Percentiles rank a stretch among this genome's conserved stretches.
phyloP scores from a whole-genome alignment of 2,888 invertebrate genomes.

The Chloroclystis v-ata region DNA sequence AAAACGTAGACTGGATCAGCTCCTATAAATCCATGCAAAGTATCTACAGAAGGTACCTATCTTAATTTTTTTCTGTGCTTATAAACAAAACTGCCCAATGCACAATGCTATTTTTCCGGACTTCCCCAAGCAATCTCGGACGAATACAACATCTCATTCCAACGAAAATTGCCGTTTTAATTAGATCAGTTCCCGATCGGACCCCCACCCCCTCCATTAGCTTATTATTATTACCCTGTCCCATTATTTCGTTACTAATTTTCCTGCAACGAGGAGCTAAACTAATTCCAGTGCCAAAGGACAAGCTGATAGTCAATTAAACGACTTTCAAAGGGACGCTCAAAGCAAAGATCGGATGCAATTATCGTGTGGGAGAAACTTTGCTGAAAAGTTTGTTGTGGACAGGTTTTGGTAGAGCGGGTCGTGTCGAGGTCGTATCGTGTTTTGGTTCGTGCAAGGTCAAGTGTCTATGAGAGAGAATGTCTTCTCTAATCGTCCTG shows the following conservation, averaged over 20 bases:
- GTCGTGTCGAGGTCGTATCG: too few species aligned
- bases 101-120: constrained; percentile 32
- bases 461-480: too few species aligned
- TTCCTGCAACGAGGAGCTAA: constrained; percentile 70
- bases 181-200: constrained; percentile 58
- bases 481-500: too few species aligned
- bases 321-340: constrained; percentile 58
- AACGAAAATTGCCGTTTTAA: constrained; percentile 59
- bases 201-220: constrained; percentile 58
- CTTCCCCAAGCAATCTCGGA: constrained; percentile 46
- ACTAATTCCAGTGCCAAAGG: constrained; percentile 69
- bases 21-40: too few species aligned
- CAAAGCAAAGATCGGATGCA: constrained; percentile 64
- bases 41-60: too few species aligned
- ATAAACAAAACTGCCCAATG: constrained; percentile 1
- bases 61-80: too few species aligned
- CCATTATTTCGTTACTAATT: constrained; percentile 75
- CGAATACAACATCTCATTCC: constrained; percentile 51
- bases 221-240: constrained; percentile 57
- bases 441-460: too few species aligned
- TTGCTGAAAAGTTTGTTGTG: constrained; percentile 34
- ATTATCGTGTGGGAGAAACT: constrained; percentile 60
- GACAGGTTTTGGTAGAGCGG: constrained; percentile 8
- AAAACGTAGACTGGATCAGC: too few species aligned
- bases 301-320: constrained; percentile 76